These are phyloP conservation scores for Asbolus verrucosus DNA, from an alignment of 1,140 invertebrate genomes.

Conservation along the genomic window DNA sequence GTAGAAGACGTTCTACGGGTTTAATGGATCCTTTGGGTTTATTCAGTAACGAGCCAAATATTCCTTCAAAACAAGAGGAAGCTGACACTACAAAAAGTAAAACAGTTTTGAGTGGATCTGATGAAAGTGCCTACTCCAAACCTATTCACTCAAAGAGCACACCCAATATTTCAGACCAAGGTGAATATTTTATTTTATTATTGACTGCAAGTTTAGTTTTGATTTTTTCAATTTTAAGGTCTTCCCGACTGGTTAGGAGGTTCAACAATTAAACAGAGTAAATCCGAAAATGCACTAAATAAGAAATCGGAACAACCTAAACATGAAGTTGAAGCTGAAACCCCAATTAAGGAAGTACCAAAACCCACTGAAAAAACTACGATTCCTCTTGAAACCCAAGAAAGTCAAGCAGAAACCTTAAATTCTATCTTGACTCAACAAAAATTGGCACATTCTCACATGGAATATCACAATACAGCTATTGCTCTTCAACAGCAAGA, in stretches of 20 bases:
- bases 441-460: slow-evolving; percentile 54
- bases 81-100: not conserved
- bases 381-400: not conserved
- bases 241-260: slow-evolving; percentile 55
- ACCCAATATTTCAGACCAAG: slow-evolving; percentile 28
- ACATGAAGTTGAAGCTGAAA: slow-evolving; percentile 8
- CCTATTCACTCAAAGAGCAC: slow-evolving; percentile 34
- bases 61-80: slow-evolving; percentile 13
- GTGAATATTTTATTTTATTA: not conserved
- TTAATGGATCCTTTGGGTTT: slow-evolving; percentile 45
- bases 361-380: not conserved
- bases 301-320: not conserved
- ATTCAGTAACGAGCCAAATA: slow-evolving; percentile 18
- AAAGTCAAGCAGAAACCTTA: slow-evolving; percentile 30
- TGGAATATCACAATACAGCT: slow-evolving; percentile 65
- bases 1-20: slow-evolving; percentile 12
- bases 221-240: slow-evolving; percentile 31
- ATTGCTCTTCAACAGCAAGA: slow-evolving; percentile 67
- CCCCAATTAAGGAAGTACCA: not conserved
- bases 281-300: slow-evolving; percentile 46
- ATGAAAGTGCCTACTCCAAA: slow-evolving; percentile 3
- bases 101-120: not conserved
- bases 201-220: not conserved
- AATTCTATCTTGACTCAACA: slow-evolving; percentile 53
- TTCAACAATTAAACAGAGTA: slow-evolving; percentile 34